Conservation (phyloP, 2,113 vertebrate genomes). For the Brachyhypopomus gauderio region DNA sequence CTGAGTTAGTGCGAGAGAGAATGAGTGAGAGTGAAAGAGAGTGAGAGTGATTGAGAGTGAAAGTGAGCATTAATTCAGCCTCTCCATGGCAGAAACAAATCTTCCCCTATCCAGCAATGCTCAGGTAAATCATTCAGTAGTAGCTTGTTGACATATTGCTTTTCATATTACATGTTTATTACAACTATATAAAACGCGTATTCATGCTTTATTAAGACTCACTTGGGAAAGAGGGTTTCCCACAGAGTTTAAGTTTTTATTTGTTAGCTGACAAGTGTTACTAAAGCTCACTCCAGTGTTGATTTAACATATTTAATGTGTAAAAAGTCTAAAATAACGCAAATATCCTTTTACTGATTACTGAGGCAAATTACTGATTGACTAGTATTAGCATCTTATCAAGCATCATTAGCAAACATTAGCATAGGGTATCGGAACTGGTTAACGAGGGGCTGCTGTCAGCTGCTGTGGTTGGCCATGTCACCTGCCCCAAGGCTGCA, state of each 20-base stretch:
- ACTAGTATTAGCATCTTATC: not conserved
- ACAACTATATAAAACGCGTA: too few relatives aligned
- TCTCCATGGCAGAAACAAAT: constrained; percentile 30
- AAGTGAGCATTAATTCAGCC: constrained; percentile 18
- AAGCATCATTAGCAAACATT: not conserved
- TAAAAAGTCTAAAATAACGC: too few relatives aligned
- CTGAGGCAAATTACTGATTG: not conserved
- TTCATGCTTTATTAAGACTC: too few relatives aligned
- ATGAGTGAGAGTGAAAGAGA: not conserved
- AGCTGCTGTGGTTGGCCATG: not conserved
- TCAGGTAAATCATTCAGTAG: not conserved
- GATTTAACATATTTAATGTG: too few relatives aligned
- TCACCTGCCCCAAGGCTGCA: not conserved
- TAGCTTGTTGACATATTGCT: not conserved
- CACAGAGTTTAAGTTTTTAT: too few relatives aligned
- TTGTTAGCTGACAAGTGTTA: too few relatives aligned
- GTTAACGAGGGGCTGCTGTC: not conserved
- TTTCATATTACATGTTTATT: not conserved
- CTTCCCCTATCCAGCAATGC: not conserved
- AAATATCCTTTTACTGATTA: too few relatives aligned
- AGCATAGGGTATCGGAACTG: not conserved
- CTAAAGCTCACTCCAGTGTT: too few relatives aligned
- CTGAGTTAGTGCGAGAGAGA: constrained; percentile 9
- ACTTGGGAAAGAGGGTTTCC: too few relatives aligned
- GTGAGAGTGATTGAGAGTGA: not conserved